Percentiles rank a stretch among this genome's conserved stretches.
Conservation (phyloP, 2,113 vertebrate genomes). For the Toxotes jaculatrix region DNA sequence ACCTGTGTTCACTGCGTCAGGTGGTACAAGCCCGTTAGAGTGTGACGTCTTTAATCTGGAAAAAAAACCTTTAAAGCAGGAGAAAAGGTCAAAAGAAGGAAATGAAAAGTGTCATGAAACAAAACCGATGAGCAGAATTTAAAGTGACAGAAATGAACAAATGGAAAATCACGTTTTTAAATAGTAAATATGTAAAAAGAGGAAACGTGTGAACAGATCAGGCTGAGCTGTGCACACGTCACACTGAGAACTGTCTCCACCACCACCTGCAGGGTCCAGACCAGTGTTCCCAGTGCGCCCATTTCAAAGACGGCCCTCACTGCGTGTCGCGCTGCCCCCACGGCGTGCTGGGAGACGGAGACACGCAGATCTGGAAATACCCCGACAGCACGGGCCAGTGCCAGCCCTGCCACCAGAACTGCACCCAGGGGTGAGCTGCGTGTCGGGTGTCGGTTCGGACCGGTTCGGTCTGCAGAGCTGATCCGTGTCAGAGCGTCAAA, state of each 20-base stretch:
- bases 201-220: not conserved
- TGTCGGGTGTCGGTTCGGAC: not conserved
- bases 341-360: conserved; percentile 85
- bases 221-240: too few species aligned
- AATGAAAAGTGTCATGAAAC: too few species aligned
- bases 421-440: conserved; percentile 86
- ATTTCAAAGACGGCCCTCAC: conserved; percentile 88
- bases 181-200: too few species aligned
- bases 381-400: conserved; percentile 82
- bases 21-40: too few species aligned
- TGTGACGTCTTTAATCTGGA: too few species aligned
- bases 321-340: conserved; percentile 89
- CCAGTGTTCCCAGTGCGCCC: conserved; percentile 88
- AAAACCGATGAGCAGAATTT: too few species aligned
- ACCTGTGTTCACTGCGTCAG: not conserved
- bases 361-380: conserved; percentile 89
- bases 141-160: too few species aligned
- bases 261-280: conserved; percentile 84
- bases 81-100: too few species aligned
- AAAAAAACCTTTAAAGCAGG: too few species aligned
- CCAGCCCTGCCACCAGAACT: conserved; percentile 90
- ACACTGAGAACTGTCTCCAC: not conserved
- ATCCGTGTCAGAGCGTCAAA: not conserved
- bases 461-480: not conserved
- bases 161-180: too few species aligned